Conservation (phyloP, 2,888 invertebrate species). For the Dryocosmus kuriphilus region DNA sequence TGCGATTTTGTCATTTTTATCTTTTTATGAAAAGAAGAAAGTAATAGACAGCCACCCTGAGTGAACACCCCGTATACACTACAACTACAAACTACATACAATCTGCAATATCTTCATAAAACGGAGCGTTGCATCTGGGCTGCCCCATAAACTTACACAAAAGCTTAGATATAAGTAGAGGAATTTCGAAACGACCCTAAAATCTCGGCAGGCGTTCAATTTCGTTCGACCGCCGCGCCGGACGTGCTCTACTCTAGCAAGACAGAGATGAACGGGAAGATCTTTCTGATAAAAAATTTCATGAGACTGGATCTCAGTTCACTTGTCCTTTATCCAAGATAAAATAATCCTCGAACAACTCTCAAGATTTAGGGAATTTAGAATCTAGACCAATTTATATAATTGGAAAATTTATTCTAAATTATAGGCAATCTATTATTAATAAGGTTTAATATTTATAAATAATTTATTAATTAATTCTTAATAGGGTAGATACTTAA, state of each 20-base stretch:
- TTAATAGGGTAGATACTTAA: not conserved
- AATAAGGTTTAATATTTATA: not conserved
- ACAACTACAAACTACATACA: no score
- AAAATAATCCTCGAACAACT: not conserved
- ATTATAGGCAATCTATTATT: not conserved
- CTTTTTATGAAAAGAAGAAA: slow-evolving; percentile 19
- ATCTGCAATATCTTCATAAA: slow-evolving; percentile 33
- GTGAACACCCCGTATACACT: slow-evolving; percentile 23
- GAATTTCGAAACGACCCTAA: slow-evolving; percentile 34
- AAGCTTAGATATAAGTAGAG: slow-evolving; percentile 34
- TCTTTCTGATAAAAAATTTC: not conserved
- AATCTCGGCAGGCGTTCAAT: slow-evolving; percentile 39
- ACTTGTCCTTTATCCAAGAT: not conserved
- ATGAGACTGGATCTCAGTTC: not conserved
- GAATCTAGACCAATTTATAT: not conserved
- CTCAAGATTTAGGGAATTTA: not conserved
- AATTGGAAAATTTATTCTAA: not conserved
- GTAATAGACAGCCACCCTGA: slow-evolving; percentile 21
- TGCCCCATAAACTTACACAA: slow-evolving; percentile 29
- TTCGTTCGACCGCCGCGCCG: slow-evolving; percentile 34
- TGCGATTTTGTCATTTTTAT: slow-evolving; percentile 22
- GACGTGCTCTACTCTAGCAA: slow-evolving; percentile 2
- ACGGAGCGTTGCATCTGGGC: slow-evolving; percentile 10
- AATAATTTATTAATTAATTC: not conserved
- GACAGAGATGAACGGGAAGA: slow-evolving; percentile 10